Evolutionary conservation across 2,888 invertebrate genomes (phyloP), one percentile per base, ranked within the genome.

Genomic region (Apantesis nais): DNA sequence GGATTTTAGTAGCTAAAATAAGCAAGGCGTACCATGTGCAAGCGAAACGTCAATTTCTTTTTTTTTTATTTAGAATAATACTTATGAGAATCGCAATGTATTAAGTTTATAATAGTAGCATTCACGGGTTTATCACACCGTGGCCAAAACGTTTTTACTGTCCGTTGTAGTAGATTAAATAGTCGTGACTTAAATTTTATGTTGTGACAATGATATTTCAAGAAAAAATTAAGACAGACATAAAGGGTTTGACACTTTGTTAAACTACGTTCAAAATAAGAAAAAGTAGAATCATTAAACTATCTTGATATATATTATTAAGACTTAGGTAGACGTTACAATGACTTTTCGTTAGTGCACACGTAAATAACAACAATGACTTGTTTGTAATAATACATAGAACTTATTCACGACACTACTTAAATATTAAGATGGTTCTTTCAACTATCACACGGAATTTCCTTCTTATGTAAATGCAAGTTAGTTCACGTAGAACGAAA

Each of bases 401-500:
- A 29, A 62, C n/a, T 62, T 62, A 25, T 61, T 61, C 63, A 61
- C 65, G 48, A 64, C 65, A 48, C 55, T 67, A 74, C 37, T 76
- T 74, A 74, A 76, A 76, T 76, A 79, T 74, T 62, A 62, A 55
- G 68, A 55, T 71, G 63, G 58, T 75, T 68, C 79, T 76, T 66
- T 70, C 73, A 78, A 84, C 86, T 85, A 84, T 83, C 76, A 81
- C 78, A 73, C 71, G 68, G 81, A 84, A 88, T 89, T 88, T 87
- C 74, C 83, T 83, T 81, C 80, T 79, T 84, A 87, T 84, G 81
- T 83, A 83, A 86, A 85, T 85, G 80, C 31, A 64, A 81, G 73
- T 75, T 72, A 81, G 78, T 80, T 80, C 80, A 67, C 77, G 79
- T 79, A 76, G 77, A 83, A 82, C 85, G 83, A 82, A 85, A 88